Conservation (phyloP, 2,113 vertebrate species). For the Parus major region DNA sequence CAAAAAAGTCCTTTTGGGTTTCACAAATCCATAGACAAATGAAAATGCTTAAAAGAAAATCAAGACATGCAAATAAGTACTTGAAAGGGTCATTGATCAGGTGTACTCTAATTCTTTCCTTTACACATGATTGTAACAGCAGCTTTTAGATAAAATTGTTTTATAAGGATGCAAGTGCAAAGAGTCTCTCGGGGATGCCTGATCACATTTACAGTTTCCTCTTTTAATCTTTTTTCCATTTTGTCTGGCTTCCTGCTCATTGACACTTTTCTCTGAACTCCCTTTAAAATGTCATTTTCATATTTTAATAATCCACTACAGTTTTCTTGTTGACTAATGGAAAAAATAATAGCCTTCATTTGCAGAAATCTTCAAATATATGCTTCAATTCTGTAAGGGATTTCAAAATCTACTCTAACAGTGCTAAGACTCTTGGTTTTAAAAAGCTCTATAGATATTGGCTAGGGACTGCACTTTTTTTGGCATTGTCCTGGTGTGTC, state of each 20-base stretch:
- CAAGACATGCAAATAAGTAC: background rate
- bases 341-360: background rate
- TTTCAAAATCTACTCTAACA: background rate
- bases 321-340: background rate
- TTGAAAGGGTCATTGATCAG: background rate
- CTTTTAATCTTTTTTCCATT: background rate
- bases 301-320: background rate
- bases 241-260: background rate
- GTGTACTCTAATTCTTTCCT: background rate
- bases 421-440: background rate
- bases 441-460: background rate
- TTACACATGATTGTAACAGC: rapidly evolving
- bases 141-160: background rate
- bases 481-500: background rate
- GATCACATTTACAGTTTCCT: background rate
- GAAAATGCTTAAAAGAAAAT: background rate
- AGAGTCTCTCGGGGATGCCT: background rate
- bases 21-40: background rate
- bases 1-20: background rate
- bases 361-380: background rate
- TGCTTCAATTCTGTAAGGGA: background rate
- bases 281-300: background rate
- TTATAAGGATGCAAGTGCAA: background rate
- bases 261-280: background rate
- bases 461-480: background rate